Percentiles rank a stretch among this genome's conserved stretches.
Evolutionary conservation across 1,140 invertebrate genomes (phyloP).

Genomic region (Camponotus floridanus): DNA sequence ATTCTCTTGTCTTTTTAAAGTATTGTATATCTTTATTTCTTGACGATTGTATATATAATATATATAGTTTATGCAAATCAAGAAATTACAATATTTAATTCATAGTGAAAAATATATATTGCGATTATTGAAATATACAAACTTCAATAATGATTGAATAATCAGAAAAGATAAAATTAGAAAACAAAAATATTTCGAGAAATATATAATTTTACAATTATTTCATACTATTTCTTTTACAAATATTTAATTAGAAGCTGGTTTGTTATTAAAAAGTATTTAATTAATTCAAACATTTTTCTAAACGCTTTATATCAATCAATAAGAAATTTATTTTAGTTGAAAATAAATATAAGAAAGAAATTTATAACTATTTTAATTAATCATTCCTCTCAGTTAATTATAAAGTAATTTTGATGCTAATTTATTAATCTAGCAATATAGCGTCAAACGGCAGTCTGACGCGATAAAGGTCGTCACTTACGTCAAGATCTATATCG

Average conservation of each 20-base stretch:
- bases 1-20: no score
- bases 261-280: neutral
- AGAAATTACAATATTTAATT: no score
- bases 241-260: neutral
- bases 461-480: slow-evolving; percentile 50
- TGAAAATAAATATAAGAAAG: neutral
- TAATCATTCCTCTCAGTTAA: neutral
- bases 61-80: no score
- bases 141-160: neutral
- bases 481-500: slow-evolving; percentile 41
- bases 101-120: no score
- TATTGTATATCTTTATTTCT: no score
- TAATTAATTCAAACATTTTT: slow-evolving; percentile 17
- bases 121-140: neutral
- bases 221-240: neutral
- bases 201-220: neutral
- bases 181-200: no score
- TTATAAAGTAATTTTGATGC: slow-evolving; percentile 33
- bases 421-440: slow-evolving; percentile 32
- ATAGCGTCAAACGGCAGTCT: neutral
- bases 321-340: neutral
- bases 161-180: neutral
- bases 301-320: neutral
- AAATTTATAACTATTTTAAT: slow-evolving; percentile 22
- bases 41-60: no score